phyloP scores from a whole-genome alignment of 2,797 vertebrate genomes.

The Peromyscus nudipes region DNA sequence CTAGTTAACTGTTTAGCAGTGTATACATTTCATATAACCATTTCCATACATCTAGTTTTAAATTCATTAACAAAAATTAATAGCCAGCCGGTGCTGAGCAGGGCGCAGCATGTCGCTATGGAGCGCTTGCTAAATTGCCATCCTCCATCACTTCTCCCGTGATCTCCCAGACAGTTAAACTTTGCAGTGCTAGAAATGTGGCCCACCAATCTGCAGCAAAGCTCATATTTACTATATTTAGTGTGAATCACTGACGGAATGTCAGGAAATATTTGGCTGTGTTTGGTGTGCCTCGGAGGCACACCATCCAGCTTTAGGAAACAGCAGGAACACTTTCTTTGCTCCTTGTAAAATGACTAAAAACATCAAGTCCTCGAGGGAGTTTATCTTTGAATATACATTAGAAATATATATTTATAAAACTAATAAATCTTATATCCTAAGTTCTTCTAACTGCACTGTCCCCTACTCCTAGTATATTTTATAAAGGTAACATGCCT shows the following conservation, averaged over 20 bases:
- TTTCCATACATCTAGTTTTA: constrained; percentile 89
- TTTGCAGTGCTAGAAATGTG: constrained; percentile 71
- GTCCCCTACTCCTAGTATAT: not conserved
- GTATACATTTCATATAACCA: constrained; percentile 88
- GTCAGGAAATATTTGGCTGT: constrained; percentile 77
- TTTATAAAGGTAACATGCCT: constrained; percentile 49
- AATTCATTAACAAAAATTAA: constrained; percentile 91
- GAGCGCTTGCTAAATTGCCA: constrained; percentile 83
- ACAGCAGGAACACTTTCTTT: not conserved
- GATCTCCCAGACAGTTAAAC: constrained; percentile 80
- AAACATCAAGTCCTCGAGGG: constrained; percentile 66
- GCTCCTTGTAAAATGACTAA: constrained; percentile 46
- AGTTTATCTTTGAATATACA: constrained; percentile 64
- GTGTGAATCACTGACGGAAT: constrained; percentile 76
- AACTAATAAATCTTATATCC: constrained; percentile 46
- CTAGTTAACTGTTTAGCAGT: constrained; percentile 90
- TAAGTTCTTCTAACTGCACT: constrained; percentile 49
- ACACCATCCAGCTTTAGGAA: constrained; percentile 69
- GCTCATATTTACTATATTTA: constrained; percentile 62
- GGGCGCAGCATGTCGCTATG: constrained; percentile 77
- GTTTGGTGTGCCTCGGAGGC: constrained; percentile 47
- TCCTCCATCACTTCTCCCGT: constrained; percentile 80
- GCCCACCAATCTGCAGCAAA: constrained; percentile 75
- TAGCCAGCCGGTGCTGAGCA: constrained; percentile 81
- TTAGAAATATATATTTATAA: constrained; percentile 59